A percentile compares a stretch with the other conserved stretches of the same genome.
phyloP scores from a whole-genome alignment of 2,797 vertebrate species.

The Manis pentadactyla region DNA sequence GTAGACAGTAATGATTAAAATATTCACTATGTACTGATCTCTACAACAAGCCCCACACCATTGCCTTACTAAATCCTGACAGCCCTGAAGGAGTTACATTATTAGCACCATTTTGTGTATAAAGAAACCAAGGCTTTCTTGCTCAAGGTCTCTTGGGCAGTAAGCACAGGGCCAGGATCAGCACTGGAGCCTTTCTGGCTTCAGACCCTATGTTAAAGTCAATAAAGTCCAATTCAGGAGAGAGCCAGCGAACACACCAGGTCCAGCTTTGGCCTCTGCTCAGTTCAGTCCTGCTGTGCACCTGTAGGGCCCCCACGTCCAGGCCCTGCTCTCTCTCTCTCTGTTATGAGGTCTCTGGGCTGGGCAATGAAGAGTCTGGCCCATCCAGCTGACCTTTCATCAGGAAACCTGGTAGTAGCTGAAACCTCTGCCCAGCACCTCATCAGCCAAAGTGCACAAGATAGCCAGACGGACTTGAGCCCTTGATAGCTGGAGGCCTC shows the following conservation, averaged over 20 bases:
- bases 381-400: constrained; percentile 44
- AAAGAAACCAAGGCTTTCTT: background rate
- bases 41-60: background rate
- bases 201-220: background rate
- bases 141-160: background rate
- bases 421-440: background rate
- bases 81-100: too few relatives aligned
- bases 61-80: background rate
- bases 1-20: background rate
- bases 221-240: background rate
- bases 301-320: accelerated
- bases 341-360: background rate
- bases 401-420: background rate
- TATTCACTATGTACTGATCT: background rate
- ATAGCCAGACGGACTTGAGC: background rate
- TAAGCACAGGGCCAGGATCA: background rate
- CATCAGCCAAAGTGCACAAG: background rate
- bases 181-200: background rate
- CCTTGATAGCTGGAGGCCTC: background rate
- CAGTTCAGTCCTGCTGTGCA: background rate
- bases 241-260: background rate
- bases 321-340: background rate
- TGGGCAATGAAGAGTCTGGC: background rate
- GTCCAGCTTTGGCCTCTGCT: background rate
- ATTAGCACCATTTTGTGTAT: background rate